A percentile compares a stretch with the other conserved stretches of the same genome.
These are phyloP conservation scores for Plagodis dolabraria DNA, from an alignment of 2,888 invertebrate genomes.

Conservation along the genomic window DNA sequence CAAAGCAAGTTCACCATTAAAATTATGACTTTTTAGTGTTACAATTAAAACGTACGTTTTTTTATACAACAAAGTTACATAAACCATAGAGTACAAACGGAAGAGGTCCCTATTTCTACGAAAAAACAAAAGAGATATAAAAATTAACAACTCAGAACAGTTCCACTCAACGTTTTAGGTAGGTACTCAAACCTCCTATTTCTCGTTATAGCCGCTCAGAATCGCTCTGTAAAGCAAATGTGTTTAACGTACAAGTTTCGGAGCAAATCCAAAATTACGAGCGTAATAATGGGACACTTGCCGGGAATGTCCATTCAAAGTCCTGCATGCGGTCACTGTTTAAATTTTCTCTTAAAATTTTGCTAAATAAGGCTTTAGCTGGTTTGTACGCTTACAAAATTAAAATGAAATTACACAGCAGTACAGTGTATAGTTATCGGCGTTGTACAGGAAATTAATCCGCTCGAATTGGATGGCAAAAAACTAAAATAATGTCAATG, in stretches of 20 bases:
- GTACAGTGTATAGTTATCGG: no score
- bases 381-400: background rate
- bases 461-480: no score
- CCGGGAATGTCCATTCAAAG: constrained; percentile 61
- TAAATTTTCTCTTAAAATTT: constrained; percentile 29
- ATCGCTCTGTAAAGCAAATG: constrained; percentile 31
- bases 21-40: no score
- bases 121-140: constrained; percentile 18
- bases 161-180: constrained; percentile 18
- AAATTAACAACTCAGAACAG: constrained; percentile 24
- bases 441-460: no score
- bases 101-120: no score
- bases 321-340: constrained; percentile 42
- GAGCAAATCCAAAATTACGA: constrained; percentile 63
- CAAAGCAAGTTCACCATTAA: no score
- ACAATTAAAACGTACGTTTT: no score
- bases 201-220: constrained; percentile 8
- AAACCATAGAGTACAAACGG: no score
- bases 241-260: constrained; percentile 43
- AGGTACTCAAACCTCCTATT: constrained; percentile 17
- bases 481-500: no score
- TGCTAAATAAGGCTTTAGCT: constrained; percentile 24
- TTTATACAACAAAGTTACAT: no score
- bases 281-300: constrained; percentile 58
- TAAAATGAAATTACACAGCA: no score